These are phyloP conservation scores for Fissipunctia ypsillon DNA, from an alignment of 2,888 invertebrate species.

Conservation along the genomic window DNA sequence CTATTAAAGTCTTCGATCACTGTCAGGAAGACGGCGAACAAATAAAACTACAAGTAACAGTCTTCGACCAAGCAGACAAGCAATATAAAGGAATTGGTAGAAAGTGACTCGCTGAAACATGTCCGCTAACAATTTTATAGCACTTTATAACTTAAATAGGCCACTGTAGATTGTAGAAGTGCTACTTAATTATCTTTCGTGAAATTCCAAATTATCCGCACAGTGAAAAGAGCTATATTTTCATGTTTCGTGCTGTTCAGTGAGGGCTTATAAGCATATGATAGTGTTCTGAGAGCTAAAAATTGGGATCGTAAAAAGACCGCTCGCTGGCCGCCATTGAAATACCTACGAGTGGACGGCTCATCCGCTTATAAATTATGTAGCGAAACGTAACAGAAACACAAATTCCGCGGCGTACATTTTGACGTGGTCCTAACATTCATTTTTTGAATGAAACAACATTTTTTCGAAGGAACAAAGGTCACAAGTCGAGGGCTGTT, in stretches of 20 bases:
- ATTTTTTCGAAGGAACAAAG: constrained; percentile 59
- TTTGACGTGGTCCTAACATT: constrained; percentile 67
- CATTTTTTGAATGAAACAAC: constrained; percentile 63
- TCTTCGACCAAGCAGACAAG: constrained; percentile 46
- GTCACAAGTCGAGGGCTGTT: constrained; percentile 52
- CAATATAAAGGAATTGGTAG: constrained; percentile 59
- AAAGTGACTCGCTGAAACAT: constrained; percentile 57
- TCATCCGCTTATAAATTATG: constrained; percentile 84
- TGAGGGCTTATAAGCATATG: constrained; percentile 83
- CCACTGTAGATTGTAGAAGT: constrained; percentile 18
- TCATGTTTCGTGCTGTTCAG: constrained; percentile 70
- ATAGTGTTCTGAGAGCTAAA: constrained; percentile 80
- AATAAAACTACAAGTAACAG: constrained; percentile 63
- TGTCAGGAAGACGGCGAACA: constrained; percentile 60
- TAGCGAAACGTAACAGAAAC: constrained; percentile 77
- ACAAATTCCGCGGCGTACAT: constrained; percentile 70
- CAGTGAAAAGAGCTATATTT: constrained; percentile 62
- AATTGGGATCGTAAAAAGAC: constrained; percentile 78
- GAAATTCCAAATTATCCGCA: constrained; percentile 42
- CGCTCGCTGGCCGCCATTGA: constrained; percentile 75
- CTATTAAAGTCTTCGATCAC: constrained; percentile 65
- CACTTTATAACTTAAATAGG: constrained; percentile 29
- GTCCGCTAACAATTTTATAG: constrained; percentile 36
- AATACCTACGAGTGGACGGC: constrained; percentile 77
- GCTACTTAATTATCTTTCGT: constrained; percentile 52